phyloP scores from a whole-genome alignment of 2,797 vertebrate genomes.

The Poeciliopsis infans region DNA sequence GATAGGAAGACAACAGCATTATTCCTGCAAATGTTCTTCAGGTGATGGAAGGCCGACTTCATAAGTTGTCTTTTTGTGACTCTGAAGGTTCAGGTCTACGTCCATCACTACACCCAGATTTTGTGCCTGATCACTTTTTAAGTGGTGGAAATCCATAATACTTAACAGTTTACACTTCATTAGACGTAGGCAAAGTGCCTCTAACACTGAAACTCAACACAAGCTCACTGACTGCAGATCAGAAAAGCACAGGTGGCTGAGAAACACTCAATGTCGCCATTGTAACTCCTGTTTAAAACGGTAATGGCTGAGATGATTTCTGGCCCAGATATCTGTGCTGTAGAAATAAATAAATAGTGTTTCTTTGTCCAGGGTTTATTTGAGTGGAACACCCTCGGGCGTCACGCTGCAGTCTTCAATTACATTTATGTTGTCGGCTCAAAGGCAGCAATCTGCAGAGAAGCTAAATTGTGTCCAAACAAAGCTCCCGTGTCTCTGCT shows the following conservation, averaged over 20 bases:
- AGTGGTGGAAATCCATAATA: constrained; percentile 18
- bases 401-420: constrained; percentile 16
- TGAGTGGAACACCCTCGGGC: constrained; percentile 47
- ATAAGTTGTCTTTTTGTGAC: no score
- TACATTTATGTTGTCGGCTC: constrained; percentile 33
- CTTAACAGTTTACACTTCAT: constrained; percentile 42
- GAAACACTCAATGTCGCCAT: not conserved
- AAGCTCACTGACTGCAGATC: constrained; percentile 32
- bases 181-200: constrained; percentile 24
- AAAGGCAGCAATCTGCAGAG: constrained; percentile 42
- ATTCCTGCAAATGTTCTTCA: no score
- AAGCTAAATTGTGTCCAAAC: constrained; percentile 44
- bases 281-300: constrained; percentile 19
- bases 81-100: no score
- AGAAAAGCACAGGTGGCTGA: constrained; percentile 37
- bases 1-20: no score
- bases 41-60: no score
- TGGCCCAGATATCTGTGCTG: constrained; percentile 28
- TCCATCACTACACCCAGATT: no score
- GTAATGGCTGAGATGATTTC: constrained; percentile 13
- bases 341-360: constrained; percentile 4
- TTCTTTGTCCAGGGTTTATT: constrained; percentile 37
- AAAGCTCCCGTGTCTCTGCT: constrained; percentile 38
- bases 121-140: not conserved
- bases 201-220: constrained; percentile 27